A percentile compares a stretch with the other conserved stretches of the same genome.
phyloP scores from a whole-genome alignment of 2,888 invertebrate species.

The Mycogona germanica region DNA sequence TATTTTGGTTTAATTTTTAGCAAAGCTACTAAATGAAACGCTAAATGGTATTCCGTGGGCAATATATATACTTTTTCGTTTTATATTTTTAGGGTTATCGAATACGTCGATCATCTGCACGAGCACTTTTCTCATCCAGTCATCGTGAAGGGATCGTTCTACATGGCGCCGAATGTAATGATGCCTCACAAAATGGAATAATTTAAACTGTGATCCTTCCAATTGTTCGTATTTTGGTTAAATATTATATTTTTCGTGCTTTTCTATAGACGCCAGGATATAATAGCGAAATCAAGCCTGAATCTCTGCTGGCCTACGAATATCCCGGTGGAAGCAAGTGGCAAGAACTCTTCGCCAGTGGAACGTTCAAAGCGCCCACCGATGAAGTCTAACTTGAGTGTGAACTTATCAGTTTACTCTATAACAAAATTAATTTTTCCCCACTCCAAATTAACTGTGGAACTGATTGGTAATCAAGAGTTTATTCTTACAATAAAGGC shows the following conservation, averaged over 20 bases:
- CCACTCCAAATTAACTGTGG: too few species aligned
- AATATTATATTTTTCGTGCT: slow-evolving; percentile 7
- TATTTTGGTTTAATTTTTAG: not conserved
- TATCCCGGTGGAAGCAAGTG: slow-evolving; percentile 71
- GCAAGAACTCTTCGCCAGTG: slow-evolving; percentile 37
- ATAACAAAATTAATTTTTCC: too few species aligned
- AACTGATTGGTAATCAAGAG: too few species aligned
- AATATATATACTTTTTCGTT: too few species aligned
- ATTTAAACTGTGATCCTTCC: not conserved
- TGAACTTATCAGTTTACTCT: too few species aligned
- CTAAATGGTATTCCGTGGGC: too few species aligned
- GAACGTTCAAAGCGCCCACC: not conserved
- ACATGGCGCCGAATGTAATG: slow-evolving; percentile 57
- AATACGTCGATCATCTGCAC: slow-evolving; percentile 82
- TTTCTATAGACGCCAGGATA: slow-evolving; percentile 56
- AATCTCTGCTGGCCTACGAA: slow-evolving; percentile 51
- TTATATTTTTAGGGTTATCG: slow-evolving; percentile 46
- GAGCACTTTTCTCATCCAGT: slow-evolving; percentile 72
- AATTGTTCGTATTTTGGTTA: not conserved
- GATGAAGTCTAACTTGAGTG: too few species aligned
- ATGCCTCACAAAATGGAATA: not conserved
- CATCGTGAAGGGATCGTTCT: slow-evolving; percentile 52
- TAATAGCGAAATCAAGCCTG: slow-evolving; percentile 60
- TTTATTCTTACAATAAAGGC: too few species aligned
- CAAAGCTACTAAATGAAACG: too few species aligned